phyloP scores from a whole-genome alignment of 2,797 vertebrate genomes.

The Eulemur coronatus region DNA sequence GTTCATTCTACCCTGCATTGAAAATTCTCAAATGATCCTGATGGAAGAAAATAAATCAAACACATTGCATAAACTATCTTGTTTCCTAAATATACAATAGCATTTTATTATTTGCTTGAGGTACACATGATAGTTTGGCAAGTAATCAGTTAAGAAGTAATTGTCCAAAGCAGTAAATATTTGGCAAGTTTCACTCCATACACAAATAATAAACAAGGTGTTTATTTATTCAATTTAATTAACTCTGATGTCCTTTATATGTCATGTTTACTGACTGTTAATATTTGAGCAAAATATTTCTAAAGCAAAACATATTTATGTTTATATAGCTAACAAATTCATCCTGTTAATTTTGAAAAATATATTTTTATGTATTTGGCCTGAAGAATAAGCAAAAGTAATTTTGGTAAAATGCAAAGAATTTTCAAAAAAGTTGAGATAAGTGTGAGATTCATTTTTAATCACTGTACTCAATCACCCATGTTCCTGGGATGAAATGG shows the following conservation, averaged over 20 bases:
- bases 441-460: neutral
- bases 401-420: neutral
- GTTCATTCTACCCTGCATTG: neutral
- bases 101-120: neutral
- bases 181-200: neutral
- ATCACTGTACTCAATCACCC: neutral
- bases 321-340: constrained; percentile 28
- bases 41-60: neutral
- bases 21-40: neutral
- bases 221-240: constrained; percentile 7
- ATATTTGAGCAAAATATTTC: constrained; percentile 13
- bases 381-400: neutral
- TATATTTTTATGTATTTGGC: neutral
- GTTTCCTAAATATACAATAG: neutral
- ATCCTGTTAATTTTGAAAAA: constrained; percentile 20
- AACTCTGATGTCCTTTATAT: neutral
- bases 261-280: constrained; percentile 24
- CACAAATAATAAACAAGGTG: neutral
- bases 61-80: neutral
- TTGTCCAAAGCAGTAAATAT: neutral
- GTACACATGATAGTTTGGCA: neutral
- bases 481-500: neutral
- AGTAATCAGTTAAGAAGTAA: neutral
- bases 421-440: neutral
- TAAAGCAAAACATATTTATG: neutral